Evolutionary conservation across 2,113 vertebrate genomes (phyloP).

Genomic region (Opisthocomus hoazin): DNA sequence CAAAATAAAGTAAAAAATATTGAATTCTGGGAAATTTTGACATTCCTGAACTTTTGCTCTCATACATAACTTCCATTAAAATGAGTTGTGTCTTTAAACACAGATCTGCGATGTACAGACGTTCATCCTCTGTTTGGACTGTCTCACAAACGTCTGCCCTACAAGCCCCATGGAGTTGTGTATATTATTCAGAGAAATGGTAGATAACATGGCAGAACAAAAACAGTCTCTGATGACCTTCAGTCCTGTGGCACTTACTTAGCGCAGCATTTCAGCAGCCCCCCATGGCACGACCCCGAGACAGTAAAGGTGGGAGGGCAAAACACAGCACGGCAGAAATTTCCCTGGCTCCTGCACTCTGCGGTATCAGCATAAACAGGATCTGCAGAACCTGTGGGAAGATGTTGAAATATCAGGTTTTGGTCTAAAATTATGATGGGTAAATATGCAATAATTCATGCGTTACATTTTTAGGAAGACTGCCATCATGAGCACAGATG

Average conservation of each 20-base stretch:
- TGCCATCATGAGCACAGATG: fast-evolving
- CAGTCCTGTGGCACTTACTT: not conserved
- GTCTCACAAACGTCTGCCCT: not conserved
- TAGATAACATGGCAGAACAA: not conserved
- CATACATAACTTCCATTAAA: not conserved
- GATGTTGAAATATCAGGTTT: not conserved
- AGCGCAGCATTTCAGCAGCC: not conserved
- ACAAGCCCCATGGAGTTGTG: fast-evolving
- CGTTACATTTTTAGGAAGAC: not conserved
- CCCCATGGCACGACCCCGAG: not conserved
- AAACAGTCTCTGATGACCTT: not conserved
- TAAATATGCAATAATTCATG: fast-evolving
- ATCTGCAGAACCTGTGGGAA: slow-evolving; percentile 30
- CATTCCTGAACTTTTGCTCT: not conserved
- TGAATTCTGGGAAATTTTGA: not conserved
- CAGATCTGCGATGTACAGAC: fast-evolving
- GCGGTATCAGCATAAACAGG: not conserved
- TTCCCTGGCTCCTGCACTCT: not conserved
- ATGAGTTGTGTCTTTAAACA: not conserved
- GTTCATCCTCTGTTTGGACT: not conserved
- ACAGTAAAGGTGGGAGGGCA: not conserved
- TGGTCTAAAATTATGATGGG: not conserved
- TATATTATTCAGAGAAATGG: not conserved
- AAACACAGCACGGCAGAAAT: not conserved
- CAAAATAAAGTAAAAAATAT: not conserved